Percentiles rank a stretch among this genome's conserved stretches.
These are phyloP conservation scores for Malurus melanocephalus DNA, from an alignment of 2,113 vertebrate genomes.

Conservation along the genomic window DNA sequence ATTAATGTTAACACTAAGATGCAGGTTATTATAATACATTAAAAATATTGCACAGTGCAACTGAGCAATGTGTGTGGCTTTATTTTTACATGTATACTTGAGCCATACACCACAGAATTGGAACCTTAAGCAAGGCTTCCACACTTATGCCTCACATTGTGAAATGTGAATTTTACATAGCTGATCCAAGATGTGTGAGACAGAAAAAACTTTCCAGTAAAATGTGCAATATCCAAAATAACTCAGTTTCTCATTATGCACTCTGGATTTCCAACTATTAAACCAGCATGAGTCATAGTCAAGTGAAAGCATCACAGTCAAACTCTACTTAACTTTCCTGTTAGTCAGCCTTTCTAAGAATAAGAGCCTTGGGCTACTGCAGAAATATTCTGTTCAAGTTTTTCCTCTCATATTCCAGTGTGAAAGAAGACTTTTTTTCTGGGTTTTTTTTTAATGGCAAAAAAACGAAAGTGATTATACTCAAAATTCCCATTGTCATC, in stretches of 20 bases:
- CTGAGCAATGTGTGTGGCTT: slow-evolving; percentile 7
- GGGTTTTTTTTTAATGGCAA: not conserved
- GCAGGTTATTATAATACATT: slow-evolving; percentile 52
- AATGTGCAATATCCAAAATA: slow-evolving; percentile 29
- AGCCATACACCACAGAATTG: slow-evolving; percentile 42
- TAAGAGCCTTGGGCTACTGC: slow-evolving; percentile 16
- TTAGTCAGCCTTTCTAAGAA: slow-evolving; percentile 48
- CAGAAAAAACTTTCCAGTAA: slow-evolving; percentile 5
- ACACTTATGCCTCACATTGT: not conserved
- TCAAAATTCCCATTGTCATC: not conserved
- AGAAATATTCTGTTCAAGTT: slow-evolving; percentile 1
- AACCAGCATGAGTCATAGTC: not conserved
- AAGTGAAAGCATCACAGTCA: slow-evolving; percentile 48
- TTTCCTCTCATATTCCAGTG: slow-evolving; percentile 41
- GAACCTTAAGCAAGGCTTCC: slow-evolving; percentile 30
- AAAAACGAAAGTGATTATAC: slow-evolving; percentile 14
- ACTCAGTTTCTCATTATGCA: slow-evolving; percentile 27
- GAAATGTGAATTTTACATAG: slow-evolving; percentile 7
- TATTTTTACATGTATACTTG: slow-evolving; percentile 9
- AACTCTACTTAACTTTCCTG: slow-evolving; percentile 34
- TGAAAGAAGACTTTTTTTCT: slow-evolving; percentile 3
- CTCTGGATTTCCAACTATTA: slow-evolving; percentile 13
- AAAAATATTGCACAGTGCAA: slow-evolving; percentile 68
- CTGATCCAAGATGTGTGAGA: slow-evolving; percentile 20
- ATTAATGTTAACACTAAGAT: slow-evolving; percentile 40